Evolutionary conservation across 1,140 invertebrate species (phyloP), one percentile per base, ranked within the genome.

Genomic region (Helicorthomorpha holstii): DNA sequence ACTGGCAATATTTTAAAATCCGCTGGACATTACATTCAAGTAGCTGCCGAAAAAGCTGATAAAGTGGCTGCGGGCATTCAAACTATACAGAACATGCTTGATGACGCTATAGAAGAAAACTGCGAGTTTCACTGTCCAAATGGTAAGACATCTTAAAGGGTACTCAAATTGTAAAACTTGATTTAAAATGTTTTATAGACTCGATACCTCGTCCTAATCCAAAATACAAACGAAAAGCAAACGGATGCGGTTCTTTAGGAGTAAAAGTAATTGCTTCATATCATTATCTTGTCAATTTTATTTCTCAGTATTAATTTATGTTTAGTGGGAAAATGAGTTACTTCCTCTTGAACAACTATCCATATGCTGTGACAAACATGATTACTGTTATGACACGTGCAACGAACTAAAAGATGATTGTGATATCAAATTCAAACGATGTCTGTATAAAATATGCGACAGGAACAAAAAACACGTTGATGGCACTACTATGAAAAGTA

Each of bases 351-450:
- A 72, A 24, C 77, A 83, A 64, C 84, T 89, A 80, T 82, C 80
- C 7, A 76, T 78, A 56, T 93, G 87, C 61, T 93, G 87, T 68
- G 77, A 91, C 63, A 60, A 63, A 1, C 88, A 93, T 65, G 88
- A 93, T 58, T 76, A 83, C 54, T 93, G 88, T 64, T 93, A 93
- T 60, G 86, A 88, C 54, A 88, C 83, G 2, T 93, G 88, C 63
- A 85, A 84, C 57, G 75, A 68, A 27, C 79, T 84, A 46, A 90
- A 88, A 66, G 85, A 89, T 63, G 69, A 79, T 1, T 93, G 88
- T 69, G 88, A 93, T 67, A 64, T 85, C 44, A 77, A 82, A 27
- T 92, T 92, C 61, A 86, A 87, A 61, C 73, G 78, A 57, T 93
- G 88, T 61, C 67, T 93, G 0, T 87, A 88, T 57, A 79, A 73